Base-by-base conservation (phyloP, 2,113 vertebrate genomes). In the Hippocampus zosterae region DNA sequence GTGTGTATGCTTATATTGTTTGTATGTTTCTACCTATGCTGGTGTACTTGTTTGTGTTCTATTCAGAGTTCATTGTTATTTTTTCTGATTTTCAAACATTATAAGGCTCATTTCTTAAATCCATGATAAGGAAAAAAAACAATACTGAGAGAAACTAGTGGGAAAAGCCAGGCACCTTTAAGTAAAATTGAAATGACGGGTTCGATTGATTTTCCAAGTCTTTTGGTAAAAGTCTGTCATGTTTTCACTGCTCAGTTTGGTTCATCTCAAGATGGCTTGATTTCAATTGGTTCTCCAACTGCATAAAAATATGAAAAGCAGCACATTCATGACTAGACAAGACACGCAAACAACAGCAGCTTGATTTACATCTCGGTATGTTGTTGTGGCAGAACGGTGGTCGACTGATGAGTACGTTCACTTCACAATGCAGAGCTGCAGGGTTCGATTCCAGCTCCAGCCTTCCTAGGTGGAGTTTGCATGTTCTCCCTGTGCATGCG, bases 1-100 rank as follows among this genome's bases (percentile, higher is more conserved):
- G 42, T 59, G 42, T 59, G 44, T 80, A 25, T 83, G 78, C 72
- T 80, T 78, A 72, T 76, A 46, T 21, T 68, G 46, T 67, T 33
- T 57, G 72, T 68, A 75, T 67, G 50, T 73, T 71, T 73, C 41
- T 72, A 76, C 65, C 64, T 59, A 68, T 74, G 68, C 8, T 4
- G 23, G 41, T 70, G 52, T 63, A 23, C 73, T 56, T 73, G 55
- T 37, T 6, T 37, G 33, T 27, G 68, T 70, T 67, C 56, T 21
- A 16, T 16, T 33, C 18, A 37, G 25, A 16, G 25, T 59, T 29
- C 15, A 25, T 59, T 59, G 16, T 10, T 15, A 23, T 8, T 27
- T 59, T 52, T 59, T 16, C 25, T 59, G 12, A 29, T 59, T 27
- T 29, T 59, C 5, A 52, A 19, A 8, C 50, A 52, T 8, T 21